Percentiles rank a stretch among this genome's conserved stretches.
Evolutionary conservation across 2,888 invertebrate species (phyloP).

Genomic region (Caenorhabditis afra): DNA sequence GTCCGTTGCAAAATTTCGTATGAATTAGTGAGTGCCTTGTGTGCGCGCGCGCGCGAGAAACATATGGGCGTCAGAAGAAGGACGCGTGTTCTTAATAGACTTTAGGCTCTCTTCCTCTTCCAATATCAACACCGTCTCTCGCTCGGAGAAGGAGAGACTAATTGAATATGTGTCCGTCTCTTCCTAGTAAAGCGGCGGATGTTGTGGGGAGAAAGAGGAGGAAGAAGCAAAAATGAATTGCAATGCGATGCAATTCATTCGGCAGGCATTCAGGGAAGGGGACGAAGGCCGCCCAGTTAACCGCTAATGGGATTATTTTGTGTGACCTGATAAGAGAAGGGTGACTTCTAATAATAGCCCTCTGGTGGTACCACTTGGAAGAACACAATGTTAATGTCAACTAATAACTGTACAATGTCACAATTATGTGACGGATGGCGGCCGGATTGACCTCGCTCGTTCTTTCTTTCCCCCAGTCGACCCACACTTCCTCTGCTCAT

Average conservation of each 20-base stretch:
- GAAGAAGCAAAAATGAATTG: conserved; percentile 27
- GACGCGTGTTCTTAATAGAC: conserved; percentile 39
- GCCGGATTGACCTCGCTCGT: conserved; percentile 10
- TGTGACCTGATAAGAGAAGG: conserved; percentile 5
- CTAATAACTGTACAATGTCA: conserved; percentile 49
- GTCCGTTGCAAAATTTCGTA: background rate
- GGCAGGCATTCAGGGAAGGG: too few relatives aligned
- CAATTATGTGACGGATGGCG: conserved; percentile 11
- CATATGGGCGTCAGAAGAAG: conserved; percentile 24
- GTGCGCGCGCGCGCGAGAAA: too few relatives aligned
- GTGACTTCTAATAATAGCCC: background rate
- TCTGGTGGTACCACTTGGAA: background rate
- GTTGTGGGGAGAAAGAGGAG: too few relatives aligned
- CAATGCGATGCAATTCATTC: conserved; percentile 3
- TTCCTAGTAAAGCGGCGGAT: conserved; percentile 19
- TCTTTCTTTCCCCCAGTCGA: background rate
- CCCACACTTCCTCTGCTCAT: conserved; percentile 10
- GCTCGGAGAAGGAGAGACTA: conserved; percentile 6
- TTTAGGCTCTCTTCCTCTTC: conserved; percentile 36
- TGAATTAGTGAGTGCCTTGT: conserved; percentile 8
- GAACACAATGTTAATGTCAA: conserved; percentile 45
- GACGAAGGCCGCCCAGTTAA: too few relatives aligned
- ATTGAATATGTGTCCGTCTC: conserved; percentile 36
- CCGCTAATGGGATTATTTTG: conserved; percentile 51
- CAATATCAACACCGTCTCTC: conserved; percentile 34